Conservation (phyloP, 2,888 invertebrate species). For the Lucinisca nassula region DNA sequence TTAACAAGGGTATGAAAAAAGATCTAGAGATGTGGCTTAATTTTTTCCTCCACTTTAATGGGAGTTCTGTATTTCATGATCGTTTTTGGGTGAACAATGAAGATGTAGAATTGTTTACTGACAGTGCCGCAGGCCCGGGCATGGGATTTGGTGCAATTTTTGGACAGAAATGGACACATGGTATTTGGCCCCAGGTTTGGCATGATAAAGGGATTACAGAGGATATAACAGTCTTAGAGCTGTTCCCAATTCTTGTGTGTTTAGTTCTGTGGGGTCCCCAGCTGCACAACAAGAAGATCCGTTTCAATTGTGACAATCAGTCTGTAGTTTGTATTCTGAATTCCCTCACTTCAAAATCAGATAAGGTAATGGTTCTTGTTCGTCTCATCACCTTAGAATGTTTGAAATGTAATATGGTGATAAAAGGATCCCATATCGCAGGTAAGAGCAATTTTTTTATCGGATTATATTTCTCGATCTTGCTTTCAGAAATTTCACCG, state of each 20-base stretch:
- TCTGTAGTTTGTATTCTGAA: constrained; percentile 46
- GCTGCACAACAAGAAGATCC: constrained; percentile 20
- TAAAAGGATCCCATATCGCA: constrained; percentile 34
- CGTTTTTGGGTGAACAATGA: constrained; percentile 12
- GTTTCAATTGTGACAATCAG: constrained; percentile 39
- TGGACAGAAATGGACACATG: constrained; percentile 25
- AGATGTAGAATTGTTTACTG: constrained; percentile 23
- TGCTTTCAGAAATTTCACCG: constrained; percentile 24
- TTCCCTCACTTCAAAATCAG: constrained; percentile 24
- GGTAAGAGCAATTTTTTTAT: constrained; percentile 33
- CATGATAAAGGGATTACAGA: constrained; percentile 5
- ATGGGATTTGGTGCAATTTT: constrained; percentile 30
- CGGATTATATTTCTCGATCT: constrained; percentile 40
- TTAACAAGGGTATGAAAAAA: background rate
- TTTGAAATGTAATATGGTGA: constrained; percentile 22
- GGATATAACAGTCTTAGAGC: constrained; percentile 32
- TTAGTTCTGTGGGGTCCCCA: constrained; percentile 23
- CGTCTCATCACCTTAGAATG: constrained; percentile 33
- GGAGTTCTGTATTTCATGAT: constrained; percentile 22
- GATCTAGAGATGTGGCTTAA: background rate
- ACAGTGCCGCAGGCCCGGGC: constrained; percentile 15
- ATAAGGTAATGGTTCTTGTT: constrained; percentile 29
- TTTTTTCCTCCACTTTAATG: background rate
- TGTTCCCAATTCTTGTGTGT: constrained; percentile 26
- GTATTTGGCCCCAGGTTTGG: constrained; percentile 20